Conservation (phyloP, 2,113 vertebrate genomes). For the Crotalus horridus region DNA sequence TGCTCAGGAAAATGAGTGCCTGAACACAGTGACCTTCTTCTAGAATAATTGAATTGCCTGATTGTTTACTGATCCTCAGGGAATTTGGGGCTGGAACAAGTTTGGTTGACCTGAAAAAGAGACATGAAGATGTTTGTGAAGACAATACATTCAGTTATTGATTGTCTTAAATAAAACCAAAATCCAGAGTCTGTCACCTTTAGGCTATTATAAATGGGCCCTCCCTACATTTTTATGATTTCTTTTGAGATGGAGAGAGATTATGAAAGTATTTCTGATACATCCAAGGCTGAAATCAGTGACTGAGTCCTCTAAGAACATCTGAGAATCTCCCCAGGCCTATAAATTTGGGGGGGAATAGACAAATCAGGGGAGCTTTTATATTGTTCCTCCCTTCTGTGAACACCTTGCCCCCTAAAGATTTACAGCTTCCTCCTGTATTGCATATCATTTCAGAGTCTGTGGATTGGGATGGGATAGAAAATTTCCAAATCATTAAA, state of each 20-base stretch:
- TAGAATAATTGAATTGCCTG: neutral
- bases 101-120: neutral
- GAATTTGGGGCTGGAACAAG: neutral
- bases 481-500: too few species aligned
- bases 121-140: neutral
- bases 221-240: neutral
- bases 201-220: neutral
- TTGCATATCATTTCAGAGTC: too few species aligned
- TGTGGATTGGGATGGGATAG: too few species aligned
- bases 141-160: neutral
- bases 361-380: neutral
- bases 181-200: neutral
- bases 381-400: too few species aligned
- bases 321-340: neutral
- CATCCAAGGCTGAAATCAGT: neutral
- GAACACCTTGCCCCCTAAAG: too few species aligned
- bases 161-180: neutral
- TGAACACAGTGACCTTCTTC: conserved; percentile 49
- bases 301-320: neutral
- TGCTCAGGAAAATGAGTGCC: conserved; percentile 62
- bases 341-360: neutral
- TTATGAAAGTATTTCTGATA: neutral
- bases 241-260: neutral
- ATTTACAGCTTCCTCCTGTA: too few species aligned
- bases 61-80: neutral